Base-by-base conservation (phyloP, 1,140 invertebrate genomes). In the Thaumatotibia leucotreta region DNA sequence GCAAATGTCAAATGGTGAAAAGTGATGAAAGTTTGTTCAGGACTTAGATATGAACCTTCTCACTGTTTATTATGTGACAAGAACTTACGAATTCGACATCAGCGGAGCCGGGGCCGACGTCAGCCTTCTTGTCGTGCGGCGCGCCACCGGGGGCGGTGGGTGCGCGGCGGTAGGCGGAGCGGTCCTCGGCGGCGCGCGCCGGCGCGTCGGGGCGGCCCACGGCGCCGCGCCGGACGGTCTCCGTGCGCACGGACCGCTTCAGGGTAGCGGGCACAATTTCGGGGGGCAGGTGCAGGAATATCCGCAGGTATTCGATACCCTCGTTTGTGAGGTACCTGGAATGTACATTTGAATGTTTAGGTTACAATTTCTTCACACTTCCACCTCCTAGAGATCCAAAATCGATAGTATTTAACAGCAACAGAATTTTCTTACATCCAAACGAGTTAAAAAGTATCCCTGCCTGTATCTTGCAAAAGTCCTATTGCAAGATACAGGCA, bases 221-320 rank as follows among this genome's bases (percentile, higher is more conserved):
- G 54, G 96, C 94, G 29, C 97, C 95, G 72, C 97, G 93, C 31
- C 95, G 93, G 8, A 96, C 94, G 61, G 89, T 84, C 89, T 98
- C 97, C 17, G 96, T 92, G 66, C 96, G 93, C 0, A 93, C 92
- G 79, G 97, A 96, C 54, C 97, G 94, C 91, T 99, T 99, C 66
- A 99, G 92, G 0, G 99, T 99, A 1, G 97, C 95, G 50, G 99
- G 99, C 5, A 99, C 98, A 92, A 99, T 99, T 94, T 99, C 99
- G 69, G 97, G 94, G 11, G 99, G 98, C 66, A 99, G 93, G 86
- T 99, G 98, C 22, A 99, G 93, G 87, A 97, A 99, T 78, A 97
- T 96, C 67, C 99, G 92, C 33, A 99, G 92, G 86, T 98, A 99
- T 85, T 98, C 96, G 86, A 99, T 99, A 70, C 99, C 99, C 83